Evolutionary conservation across 2,797 vertebrate species (phyloP).

Genomic region (Rhincodon typus): DNA sequence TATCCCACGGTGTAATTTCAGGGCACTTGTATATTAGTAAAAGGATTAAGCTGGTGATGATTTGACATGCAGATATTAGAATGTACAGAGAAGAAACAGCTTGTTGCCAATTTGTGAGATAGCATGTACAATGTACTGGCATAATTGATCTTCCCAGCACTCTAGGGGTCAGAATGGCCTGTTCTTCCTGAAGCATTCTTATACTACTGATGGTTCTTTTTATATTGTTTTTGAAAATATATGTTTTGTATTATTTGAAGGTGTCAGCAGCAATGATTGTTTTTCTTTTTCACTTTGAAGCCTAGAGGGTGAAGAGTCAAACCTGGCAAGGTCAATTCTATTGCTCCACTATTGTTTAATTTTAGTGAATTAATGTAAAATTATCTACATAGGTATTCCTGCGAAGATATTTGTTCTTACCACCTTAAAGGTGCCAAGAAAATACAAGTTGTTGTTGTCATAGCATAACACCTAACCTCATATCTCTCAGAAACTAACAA

Average conservation of each 20-base stretch:
- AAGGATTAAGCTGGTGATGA: slow-evolving; percentile 5
- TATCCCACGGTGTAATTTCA: slow-evolving; percentile 21
- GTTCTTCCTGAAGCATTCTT: not conserved
- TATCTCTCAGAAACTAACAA: not conserved
- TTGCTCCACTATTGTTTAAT: not conserved
- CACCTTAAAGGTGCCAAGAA: not conserved
- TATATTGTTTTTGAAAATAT: not conserved
- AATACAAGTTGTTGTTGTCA: not conserved
- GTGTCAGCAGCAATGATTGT: not conserved
- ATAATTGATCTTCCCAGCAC: not conserved
- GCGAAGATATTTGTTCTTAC: not conserved
- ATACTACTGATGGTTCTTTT: not conserved
- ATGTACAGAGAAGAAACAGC: not conserved
- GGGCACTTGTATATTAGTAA: not conserved
- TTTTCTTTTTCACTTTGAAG: not conserved
- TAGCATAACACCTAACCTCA: not conserved
- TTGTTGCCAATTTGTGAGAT: not conserved
- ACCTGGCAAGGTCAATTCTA: not conserved
- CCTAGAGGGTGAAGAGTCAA: no score
- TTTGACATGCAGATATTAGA: not conserved
- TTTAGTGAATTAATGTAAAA: not conserved
- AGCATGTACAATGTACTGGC: not conserved
- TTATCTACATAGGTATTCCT: not conserved
- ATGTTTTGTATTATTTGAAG: not conserved
- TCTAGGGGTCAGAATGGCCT: not conserved